These are phyloP conservation scores for Alsophila aescularia DNA, from an alignment of 2,888 invertebrate species.

Conservation along the genomic window DNA sequence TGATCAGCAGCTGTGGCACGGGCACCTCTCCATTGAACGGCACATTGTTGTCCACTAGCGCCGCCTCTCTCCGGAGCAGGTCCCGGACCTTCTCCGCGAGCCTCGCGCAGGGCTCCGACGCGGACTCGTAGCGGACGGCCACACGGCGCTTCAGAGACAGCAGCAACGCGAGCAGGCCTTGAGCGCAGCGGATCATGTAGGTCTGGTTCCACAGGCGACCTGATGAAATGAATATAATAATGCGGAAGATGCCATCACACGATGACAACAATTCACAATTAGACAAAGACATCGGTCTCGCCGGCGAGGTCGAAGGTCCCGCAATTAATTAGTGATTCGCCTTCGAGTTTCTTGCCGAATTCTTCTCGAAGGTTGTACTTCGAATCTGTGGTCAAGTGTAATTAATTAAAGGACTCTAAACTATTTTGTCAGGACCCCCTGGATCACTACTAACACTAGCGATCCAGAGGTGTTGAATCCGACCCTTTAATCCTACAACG, in stretches of 20 bases:
- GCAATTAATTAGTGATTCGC: too few species aligned
- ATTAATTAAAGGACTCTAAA: too few species aligned
- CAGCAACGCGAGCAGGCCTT: slow-evolving; percentile 93
- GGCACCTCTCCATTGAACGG: slow-evolving; percentile 91
- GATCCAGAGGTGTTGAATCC: too few species aligned
- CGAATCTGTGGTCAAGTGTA: too few species aligned
- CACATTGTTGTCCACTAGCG: slow-evolving; percentile 92
- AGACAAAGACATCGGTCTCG: too few species aligned
- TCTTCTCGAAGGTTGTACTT: too few species aligned
- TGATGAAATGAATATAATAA: slow-evolving; percentile 39
- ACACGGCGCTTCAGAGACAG: slow-evolving; percentile 96
- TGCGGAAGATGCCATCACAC: not conserved
- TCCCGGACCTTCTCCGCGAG: slow-evolving; percentile 94
- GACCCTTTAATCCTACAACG: too few species aligned
- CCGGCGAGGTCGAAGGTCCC: too few species aligned
- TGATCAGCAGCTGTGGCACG: slow-evolving; percentile 92
- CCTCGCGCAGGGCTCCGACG: slow-evolving; percentile 92
- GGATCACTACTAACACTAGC: too few species aligned
- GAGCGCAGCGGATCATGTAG: slow-evolving; percentile 90
- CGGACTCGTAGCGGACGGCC: slow-evolving; percentile 93
- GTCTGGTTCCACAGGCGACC: slow-evolving; percentile 91
- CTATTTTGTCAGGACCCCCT: too few species aligned
- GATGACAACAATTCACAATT: too few species aligned
- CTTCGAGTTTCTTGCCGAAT: too few species aligned
- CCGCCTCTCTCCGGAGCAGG: slow-evolving; percentile 93